phyloP scores from a whole-genome alignment of 2,888 invertebrate genomes.

The Macaria notata region DNA sequence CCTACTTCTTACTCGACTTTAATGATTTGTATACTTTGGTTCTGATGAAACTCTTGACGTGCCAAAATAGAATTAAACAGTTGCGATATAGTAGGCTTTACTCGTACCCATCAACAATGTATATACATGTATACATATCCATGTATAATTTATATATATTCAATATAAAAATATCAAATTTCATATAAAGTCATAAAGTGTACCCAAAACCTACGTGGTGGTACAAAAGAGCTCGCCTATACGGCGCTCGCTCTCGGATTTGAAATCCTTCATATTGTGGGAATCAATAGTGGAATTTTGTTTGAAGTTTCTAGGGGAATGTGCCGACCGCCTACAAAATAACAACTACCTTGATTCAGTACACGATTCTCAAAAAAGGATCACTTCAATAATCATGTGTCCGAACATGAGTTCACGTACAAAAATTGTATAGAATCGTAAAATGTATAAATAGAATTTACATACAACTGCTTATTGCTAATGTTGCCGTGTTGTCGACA shows the following conservation, averaged over 20 bases:
- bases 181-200: constrained; percentile 83
- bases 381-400: constrained; percentile 73
- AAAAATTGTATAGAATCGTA: constrained; percentile 82
- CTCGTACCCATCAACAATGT: constrained; percentile 82
- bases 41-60: constrained; percentile 81
- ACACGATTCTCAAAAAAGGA: constrained; percentile 82
- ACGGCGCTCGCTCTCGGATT: constrained; percentile 73
- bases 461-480: constrained; percentile 81
- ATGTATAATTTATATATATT: constrained; percentile 83
- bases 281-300: constrained; percentile 79
- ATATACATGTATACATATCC: constrained; percentile 82
- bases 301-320: constrained; percentile 78
- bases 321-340: constrained; percentile 80
- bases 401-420: constrained; percentile 76
- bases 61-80: constrained; percentile 82
- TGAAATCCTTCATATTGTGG: constrained; percentile 76
- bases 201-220: constrained; percentile 83
- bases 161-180: constrained; percentile 82
- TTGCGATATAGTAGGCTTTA: constrained; percentile 80
- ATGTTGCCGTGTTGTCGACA: constrained; percentile 63
- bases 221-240: constrained; percentile 80
- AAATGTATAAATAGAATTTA: constrained; percentile 81
- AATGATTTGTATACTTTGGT: constrained; percentile 82
- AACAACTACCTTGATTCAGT: constrained; percentile 78
- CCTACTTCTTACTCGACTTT: constrained; percentile 81